Conservation (phyloP, 2,888 invertebrate genomes). For the Cheilosia vernalis region DNA sequence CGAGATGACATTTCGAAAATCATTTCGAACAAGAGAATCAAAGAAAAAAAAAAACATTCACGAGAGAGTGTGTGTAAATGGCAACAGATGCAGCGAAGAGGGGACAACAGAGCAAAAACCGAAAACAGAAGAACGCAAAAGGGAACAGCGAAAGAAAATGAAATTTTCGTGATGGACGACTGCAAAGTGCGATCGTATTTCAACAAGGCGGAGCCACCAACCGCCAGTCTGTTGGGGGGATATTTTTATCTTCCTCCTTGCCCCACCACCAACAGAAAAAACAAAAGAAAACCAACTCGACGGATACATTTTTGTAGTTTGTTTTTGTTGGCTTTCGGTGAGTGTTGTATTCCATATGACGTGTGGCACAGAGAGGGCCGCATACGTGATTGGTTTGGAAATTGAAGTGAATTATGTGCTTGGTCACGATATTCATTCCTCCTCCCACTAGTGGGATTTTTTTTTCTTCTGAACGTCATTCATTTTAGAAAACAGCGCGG, state of each 20-base stretch:
- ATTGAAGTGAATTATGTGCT: slow-evolving; percentile 71
- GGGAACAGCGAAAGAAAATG: slow-evolving; percentile 64
- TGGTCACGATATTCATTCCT: slow-evolving; percentile 56
- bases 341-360: slow-evolving; percentile 33
- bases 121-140: slow-evolving; percentile 16
- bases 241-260: slow-evolving; percentile 13
- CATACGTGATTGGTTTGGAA: slow-evolving; percentile 69
- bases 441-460: slow-evolving; percentile 49
- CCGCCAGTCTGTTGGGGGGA: slow-evolving; percentile 38
- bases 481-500: slow-evolving; percentile 57
- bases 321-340: background rate
- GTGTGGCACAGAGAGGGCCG: slow-evolving; percentile 39
- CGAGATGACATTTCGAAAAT: slow-evolving; percentile 34
- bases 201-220: slow-evolving; percentile 71
- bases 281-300: slow-evolving; percentile 5
- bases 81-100: slow-evolving; percentile 34
- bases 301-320: slow-evolving; percentile 38
- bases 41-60: background rate
- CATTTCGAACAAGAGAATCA: background rate
- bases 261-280: background rate
- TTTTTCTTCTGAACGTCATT: slow-evolving; percentile 48
- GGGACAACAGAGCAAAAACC: slow-evolving; percentile 17
- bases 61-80: slow-evolving; percentile 7
- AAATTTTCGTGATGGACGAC: slow-evolving; percentile 75
- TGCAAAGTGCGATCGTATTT: slow-evolving; percentile 73